Evolutionary conservation across 2,113 vertebrate genomes (phyloP).

Genomic region (Brienomyrus longianalis): DNA sequence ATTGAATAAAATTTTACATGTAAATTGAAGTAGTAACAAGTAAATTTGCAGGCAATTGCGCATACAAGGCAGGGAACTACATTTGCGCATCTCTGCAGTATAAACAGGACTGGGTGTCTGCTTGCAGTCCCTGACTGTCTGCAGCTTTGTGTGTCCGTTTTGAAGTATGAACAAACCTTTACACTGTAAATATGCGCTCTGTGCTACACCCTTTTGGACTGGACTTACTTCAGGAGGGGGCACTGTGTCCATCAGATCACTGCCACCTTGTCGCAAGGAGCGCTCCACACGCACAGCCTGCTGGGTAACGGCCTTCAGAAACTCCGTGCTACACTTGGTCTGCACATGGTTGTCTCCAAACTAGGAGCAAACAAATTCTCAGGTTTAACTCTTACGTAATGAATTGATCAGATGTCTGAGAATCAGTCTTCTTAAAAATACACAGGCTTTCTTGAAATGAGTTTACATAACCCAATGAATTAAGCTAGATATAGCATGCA

Average conservation of each 20-base stretch:
- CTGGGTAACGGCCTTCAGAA: conserved; percentile 64
- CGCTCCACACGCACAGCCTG: conserved; percentile 72
- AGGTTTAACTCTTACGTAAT: neutral
- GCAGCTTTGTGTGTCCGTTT: too few relatives aligned
- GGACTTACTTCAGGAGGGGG: conserved; percentile 56
- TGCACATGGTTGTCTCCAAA: conserved; percentile 66
- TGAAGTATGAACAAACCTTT: too few relatives aligned
- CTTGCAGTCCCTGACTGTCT: too few relatives aligned
- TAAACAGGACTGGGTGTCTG: neutral
- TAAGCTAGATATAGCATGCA: neutral
- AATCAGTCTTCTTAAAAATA: neutral
- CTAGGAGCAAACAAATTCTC: conserved; percentile 38
- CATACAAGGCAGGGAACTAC: neutral
- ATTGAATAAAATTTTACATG: neutral
- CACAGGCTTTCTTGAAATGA: neutral
- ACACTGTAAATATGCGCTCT: neutral
- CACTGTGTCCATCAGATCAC: conserved; percentile 48
- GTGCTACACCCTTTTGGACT: neutral
- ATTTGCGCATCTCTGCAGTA: neutral
- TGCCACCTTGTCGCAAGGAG: conserved; percentile 63
- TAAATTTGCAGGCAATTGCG: neutral
- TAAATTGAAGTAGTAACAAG: neutral
- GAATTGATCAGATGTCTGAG: neutral
- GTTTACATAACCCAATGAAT: neutral
- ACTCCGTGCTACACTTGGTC: conserved; percentile 62